Evolutionary conservation across 2,113 vertebrate genomes (phyloP).

Genomic region (Coptodon rendalli): DNA sequence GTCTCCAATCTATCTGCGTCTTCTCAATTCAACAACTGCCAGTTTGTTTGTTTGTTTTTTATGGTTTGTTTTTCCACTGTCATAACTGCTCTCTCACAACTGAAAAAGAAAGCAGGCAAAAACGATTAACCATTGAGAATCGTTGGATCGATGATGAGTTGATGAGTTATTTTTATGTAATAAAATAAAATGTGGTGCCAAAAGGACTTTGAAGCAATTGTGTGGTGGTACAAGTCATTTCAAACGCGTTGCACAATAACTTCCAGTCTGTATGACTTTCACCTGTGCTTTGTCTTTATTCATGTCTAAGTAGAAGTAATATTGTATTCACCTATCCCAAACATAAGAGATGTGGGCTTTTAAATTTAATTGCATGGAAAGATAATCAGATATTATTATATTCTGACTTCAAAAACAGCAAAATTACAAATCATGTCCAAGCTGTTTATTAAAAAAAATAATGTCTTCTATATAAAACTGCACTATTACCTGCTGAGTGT

Average conservation of each 20-base stretch:
- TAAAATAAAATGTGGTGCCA: neutral
- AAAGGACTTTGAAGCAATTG: neutral
- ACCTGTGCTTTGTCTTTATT: neutral
- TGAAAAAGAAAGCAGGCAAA: neutral
- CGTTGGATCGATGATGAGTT: neutral
- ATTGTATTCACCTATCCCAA: neutral
- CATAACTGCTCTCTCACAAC: neutral
- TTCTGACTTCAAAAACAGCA: neutral
- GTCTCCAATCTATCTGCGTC: neutral
- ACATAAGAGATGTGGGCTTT: neutral
- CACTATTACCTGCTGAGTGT: neutral
- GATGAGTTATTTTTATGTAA: neutral
- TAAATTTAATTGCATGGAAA: neutral
- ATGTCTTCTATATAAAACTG: neutral
- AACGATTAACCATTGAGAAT: neutral
- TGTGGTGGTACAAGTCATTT: neutral
- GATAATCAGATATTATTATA: neutral
- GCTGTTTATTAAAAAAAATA: neutral
- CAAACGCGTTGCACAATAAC: neutral
- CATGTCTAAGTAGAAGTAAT: neutral
- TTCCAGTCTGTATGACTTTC: neutral
- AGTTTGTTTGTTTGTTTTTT: neutral
- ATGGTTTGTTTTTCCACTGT: neutral
- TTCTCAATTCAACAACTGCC: neutral
- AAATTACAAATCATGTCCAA: rapidly evolving